Conservation (phyloP, 2,888 invertebrate species). For the Agrotis ipsilon region DNA sequence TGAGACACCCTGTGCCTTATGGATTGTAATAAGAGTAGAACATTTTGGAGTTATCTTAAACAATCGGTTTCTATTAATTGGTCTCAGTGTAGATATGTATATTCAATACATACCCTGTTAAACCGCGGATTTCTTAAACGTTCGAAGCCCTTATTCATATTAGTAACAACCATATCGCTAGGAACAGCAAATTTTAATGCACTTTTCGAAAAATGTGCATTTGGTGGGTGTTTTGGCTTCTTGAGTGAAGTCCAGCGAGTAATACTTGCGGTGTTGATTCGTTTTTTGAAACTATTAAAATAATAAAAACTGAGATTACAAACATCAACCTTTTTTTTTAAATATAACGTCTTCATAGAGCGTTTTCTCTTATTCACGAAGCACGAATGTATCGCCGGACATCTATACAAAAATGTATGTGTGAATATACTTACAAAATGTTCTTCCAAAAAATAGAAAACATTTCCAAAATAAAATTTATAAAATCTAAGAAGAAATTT, state of each 20-base stretch:
- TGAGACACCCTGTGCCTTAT: no score
- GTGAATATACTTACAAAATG: conserved; percentile 29
- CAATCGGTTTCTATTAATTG: not conserved
- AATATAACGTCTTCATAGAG: no score
- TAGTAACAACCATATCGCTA: conserved; percentile 82
- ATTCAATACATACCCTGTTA: conserved; percentile 92
- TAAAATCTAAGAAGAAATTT: conserved; percentile 1
- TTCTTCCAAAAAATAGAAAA: conserved; percentile 22
- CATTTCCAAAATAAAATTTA: conserved; percentile 31
- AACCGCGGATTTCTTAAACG: conserved; percentile 95
- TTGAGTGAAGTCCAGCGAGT: conserved; percentile 10
- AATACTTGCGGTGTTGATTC: conserved; percentile 5
- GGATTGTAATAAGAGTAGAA: not conserved
- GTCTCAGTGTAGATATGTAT: not conserved
- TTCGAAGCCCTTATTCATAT: conserved; percentile 95
- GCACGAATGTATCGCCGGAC: no score
- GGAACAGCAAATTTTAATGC: not conserved
- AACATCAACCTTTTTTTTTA: no score
- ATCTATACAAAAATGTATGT: not conserved
- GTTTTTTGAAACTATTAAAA: conserved; percentile 15
- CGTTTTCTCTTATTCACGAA: no score
- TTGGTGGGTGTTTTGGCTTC: conserved; percentile 11
- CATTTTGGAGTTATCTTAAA: not conserved
- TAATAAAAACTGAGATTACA: no score
- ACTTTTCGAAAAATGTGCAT: conserved; percentile 18